Percentiles rank a stretch among this genome's conserved stretches.
These are phyloP conservation scores for Cyanocitta stelleri DNA, from an alignment of 2,113 vertebrate species.

Conservation along the genomic window DNA sequence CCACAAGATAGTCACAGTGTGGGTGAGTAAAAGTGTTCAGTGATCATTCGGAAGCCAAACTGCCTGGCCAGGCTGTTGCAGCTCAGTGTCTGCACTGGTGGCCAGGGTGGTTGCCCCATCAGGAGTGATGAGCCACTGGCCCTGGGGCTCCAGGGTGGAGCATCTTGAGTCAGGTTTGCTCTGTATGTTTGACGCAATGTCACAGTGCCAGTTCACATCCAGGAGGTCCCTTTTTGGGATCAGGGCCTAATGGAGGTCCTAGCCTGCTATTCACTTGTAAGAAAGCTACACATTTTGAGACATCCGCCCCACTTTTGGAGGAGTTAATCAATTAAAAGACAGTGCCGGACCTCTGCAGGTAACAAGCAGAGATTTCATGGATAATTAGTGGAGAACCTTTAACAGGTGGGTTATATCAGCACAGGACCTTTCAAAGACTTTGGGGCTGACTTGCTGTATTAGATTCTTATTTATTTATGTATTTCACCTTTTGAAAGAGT, in stretches of 20 bases:
- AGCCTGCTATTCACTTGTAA: fast-evolving
- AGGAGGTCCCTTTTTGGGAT: not conserved
- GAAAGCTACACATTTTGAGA: not conserved
- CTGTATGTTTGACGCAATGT: not conserved
- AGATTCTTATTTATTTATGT: not conserved
- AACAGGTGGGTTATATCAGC: not conserved
- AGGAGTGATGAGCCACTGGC: fast-evolving
- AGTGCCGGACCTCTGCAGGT: not conserved
- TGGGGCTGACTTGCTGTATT: not conserved
- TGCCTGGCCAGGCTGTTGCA: not conserved
- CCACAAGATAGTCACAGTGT: fast-evolving
- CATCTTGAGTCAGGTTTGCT: not conserved
- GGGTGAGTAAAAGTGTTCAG: not conserved
- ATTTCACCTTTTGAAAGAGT: not conserved
- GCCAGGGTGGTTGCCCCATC: fast-evolving
- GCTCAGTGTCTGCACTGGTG: fast-evolving
- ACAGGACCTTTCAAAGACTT: not conserved
- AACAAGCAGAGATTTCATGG: not conserved
- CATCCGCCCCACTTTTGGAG: not conserved
- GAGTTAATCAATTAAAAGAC: not conserved
- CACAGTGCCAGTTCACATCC: not conserved
- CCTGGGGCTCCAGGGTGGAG: fast-evolving
- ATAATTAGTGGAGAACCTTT: not conserved
- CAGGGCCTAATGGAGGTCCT: not conserved
- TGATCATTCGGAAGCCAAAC: not conserved